Percentiles rank a stretch among this genome's conserved stretches.
phyloP scores from a whole-genome alignment of 1,140 invertebrate species.

The Hormaphis cornu region DNA sequence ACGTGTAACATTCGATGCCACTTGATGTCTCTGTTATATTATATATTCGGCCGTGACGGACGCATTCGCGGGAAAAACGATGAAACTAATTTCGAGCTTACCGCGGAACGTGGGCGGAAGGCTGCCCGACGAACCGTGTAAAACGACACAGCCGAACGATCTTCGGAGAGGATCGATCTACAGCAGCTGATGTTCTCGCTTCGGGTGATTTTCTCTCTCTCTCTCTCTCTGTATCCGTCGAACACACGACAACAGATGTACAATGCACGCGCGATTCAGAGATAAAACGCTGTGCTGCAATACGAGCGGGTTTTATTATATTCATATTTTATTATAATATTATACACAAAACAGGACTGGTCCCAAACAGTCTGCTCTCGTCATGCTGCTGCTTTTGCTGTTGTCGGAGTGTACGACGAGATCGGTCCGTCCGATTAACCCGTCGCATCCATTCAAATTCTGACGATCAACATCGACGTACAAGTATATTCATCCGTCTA shows the following conservation, averaged over 20 bases:
- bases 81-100: neutral
- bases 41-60: neutral
- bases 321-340: neutral
- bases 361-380: too few species aligned
- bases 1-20: too few species aligned
- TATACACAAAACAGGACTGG: too few species aligned
- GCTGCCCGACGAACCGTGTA: neutral
- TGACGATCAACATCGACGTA: too few species aligned
- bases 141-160: conserved; percentile 19
- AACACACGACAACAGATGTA: conserved; percentile 4
- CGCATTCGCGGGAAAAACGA: neutral
- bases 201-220: neutral
- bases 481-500: too few species aligned
- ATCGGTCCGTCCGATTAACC: too few species aligned
- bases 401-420: too few species aligned
- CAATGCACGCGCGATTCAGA: too few species aligned
- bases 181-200: neutral
- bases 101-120: neutral
- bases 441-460: too few species aligned
- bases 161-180: neutral
- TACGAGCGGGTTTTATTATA: neutral
- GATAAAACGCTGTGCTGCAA: too few species aligned
- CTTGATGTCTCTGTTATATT: too few species aligned
- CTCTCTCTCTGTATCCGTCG: neutral
- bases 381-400: too few species aligned